These are phyloP conservation scores for Elmis aenea DNA, from an alignment of 2,888 invertebrate genomes.

Conservation along the genomic window DNA sequence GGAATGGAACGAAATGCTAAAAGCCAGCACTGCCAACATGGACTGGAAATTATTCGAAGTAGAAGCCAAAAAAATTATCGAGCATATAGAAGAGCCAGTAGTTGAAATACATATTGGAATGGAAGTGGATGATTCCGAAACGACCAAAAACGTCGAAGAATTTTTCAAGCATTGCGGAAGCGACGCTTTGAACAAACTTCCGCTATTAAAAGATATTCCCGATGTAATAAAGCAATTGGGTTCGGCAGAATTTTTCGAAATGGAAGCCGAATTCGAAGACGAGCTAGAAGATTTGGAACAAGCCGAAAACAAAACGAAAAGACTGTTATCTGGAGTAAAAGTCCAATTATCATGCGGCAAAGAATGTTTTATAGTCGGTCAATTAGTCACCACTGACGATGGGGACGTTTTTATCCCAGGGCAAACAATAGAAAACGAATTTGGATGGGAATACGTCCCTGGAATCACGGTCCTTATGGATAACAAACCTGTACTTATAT, in stretches of 20 bases:
- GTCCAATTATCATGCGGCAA: constrained; percentile 58
- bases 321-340: constrained; percentile 38
- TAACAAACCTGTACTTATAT: constrained; percentile 62
- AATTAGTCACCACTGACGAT: constrained; percentile 64
- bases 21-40: constrained; percentile 59
- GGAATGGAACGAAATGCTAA: constrained; percentile 58
- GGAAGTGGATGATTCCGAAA: constrained; percentile 53
- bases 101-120: constrained; percentile 45
- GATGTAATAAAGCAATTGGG: constrained; percentile 59
- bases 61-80: constrained; percentile 51
- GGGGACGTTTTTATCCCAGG: constrained; percentile 72
- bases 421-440: constrained; percentile 65
- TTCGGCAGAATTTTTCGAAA: constrained; percentile 54
- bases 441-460: constrained; percentile 65
- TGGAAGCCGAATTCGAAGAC: constrained; percentile 43
- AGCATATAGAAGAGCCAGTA: constrained; percentile 38
- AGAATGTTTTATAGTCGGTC: constrained; percentile 67
- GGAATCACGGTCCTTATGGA: constrained; percentile 67
- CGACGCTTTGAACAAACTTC: constrained; percentile 55
- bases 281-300: too few relatives aligned
- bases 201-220: constrained; percentile 59
- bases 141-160: constrained; percentile 57
- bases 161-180: constrained; percentile 51
- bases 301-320: constrained; percentile 15
- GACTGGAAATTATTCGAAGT: constrained; percentile 62